These are phyloP conservation scores for Parazoanthus swiftii DNA, from an alignment of 92 coral and sea anemone species.

Conservation along the genomic window DNA sequence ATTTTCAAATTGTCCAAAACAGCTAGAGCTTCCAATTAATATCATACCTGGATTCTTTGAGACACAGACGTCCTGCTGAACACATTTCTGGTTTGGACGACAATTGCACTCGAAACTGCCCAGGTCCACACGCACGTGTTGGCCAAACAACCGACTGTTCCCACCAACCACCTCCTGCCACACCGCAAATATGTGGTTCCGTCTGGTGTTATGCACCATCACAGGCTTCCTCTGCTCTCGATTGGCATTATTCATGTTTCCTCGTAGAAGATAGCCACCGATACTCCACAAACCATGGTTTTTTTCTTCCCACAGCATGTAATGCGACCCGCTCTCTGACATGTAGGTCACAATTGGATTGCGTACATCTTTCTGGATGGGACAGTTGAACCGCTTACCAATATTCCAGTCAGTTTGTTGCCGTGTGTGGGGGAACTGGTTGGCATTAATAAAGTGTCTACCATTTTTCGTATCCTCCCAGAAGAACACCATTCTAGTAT, in stretches of 20 bases:
- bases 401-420: constrained; percentile 43
- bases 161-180: constrained; percentile 76
- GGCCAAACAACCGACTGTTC: constrained; percentile 46
- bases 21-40: too few species aligned
- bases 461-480: constrained; percentile 85
- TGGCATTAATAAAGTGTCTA: constrained; percentile 53
- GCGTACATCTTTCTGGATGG: constrained; percentile 52
- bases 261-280: constrained; percentile 75
- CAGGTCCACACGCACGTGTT: constrained; percentile 53
- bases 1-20: background rate
- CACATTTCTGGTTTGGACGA: constrained; percentile 60
- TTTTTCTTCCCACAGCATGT: constrained; percentile 81
- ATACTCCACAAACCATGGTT: constrained; percentile 58
- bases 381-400: constrained; percentile 51
- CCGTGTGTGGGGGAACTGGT: constrained; percentile 53
- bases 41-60: constrained; percentile 49
- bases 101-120: constrained; percentile 66
- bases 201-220: constrained; percentile 56
- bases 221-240: constrained; percentile 61
- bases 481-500: constrained; percentile 65
- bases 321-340: constrained; percentile 66
- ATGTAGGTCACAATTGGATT: constrained; percentile 68
- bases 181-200: constrained; percentile 66
- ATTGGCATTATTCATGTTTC: constrained; percentile 50
- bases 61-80: constrained; percentile 69